Conservation (phyloP, 2,113 vertebrate genomes). For the Pygoscelis adeliae region DNA sequence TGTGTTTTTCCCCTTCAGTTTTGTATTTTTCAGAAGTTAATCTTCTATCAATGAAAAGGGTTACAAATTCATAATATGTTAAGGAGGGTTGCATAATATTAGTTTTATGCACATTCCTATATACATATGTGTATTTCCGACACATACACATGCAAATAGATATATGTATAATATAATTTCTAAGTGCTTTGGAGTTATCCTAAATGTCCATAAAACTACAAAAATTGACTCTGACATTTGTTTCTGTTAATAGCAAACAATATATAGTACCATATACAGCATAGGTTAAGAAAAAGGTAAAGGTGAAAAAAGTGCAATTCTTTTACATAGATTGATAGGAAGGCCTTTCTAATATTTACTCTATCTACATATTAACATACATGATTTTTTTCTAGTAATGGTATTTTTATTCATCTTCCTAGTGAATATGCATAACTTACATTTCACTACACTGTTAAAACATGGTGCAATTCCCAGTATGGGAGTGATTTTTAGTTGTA, state of each 20-base stretch:
- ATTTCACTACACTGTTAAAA: background rate
- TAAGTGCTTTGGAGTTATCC: background rate
- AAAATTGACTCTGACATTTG: background rate
- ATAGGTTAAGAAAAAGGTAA: background rate
- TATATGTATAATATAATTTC: background rate
- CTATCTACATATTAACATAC: background rate
- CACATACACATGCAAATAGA: background rate
- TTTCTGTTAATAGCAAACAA: background rate
- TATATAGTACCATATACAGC: background rate
- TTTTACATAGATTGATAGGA: background rate
- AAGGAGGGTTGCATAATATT: background rate
- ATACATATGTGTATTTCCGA: background rate
- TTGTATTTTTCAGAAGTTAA: background rate
- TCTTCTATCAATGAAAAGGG: background rate
- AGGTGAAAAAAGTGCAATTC: background rate
- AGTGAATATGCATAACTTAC: background rate
- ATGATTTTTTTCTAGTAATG: background rate
- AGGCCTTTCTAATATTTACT: background rate
- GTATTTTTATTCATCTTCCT: background rate
- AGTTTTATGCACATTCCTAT: background rate
- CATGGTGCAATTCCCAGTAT: background rate
- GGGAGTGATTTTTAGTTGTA: background rate
- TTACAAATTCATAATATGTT: background rate
- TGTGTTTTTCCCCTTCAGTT: background rate
- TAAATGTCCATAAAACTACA: background rate